Conservation (phyloP, 30 jellyfish, hydroid and myxozoan species). For the Turritopsis dohrnii region DNA sequence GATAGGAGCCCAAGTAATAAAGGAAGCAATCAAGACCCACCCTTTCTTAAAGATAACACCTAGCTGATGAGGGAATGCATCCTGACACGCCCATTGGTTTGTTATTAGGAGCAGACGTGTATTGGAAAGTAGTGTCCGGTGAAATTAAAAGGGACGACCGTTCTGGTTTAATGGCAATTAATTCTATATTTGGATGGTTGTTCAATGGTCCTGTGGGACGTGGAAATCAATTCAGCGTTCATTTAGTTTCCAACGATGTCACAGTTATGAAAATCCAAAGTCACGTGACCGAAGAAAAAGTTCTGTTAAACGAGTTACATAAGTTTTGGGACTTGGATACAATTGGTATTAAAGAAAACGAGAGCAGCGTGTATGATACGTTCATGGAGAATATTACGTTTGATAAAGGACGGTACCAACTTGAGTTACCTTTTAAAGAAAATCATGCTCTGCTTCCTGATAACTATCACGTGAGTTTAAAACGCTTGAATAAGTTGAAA, state of each 20-base stretch:
- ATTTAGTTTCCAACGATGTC: neutral
- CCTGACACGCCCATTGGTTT: too few species aligned
- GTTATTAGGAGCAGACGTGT: neutral
- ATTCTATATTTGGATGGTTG: neutral
- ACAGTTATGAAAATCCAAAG: neutral
- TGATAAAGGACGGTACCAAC: slow-evolving; percentile 29
- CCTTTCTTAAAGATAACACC: too few species aligned
- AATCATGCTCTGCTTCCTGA: slow-evolving; percentile 20
- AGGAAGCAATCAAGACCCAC: too few species aligned
- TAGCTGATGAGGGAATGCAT: too few species aligned
- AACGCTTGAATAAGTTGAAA: neutral
- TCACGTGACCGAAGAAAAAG: neutral
- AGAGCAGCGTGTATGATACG: slow-evolving; percentile 17
- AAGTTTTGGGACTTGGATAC: slow-evolving; percentile 44
- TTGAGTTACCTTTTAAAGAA: slow-evolving; percentile 31
- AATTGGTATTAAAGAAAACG: slow-evolving; percentile 20
- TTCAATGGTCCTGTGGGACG: slow-evolving; percentile 17
- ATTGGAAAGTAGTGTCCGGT: neutral
- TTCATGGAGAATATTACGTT: slow-evolving; percentile 13
- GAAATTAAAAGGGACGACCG: neutral
- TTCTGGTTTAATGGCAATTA: neutral
- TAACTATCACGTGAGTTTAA: neutral
- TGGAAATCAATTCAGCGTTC: neutral
- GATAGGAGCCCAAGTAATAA: too few species aligned
- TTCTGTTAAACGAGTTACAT: neutral